phyloP scores from a whole-genome alignment of 2,888 invertebrate species.

The Micoletzkya japonica region DNA sequence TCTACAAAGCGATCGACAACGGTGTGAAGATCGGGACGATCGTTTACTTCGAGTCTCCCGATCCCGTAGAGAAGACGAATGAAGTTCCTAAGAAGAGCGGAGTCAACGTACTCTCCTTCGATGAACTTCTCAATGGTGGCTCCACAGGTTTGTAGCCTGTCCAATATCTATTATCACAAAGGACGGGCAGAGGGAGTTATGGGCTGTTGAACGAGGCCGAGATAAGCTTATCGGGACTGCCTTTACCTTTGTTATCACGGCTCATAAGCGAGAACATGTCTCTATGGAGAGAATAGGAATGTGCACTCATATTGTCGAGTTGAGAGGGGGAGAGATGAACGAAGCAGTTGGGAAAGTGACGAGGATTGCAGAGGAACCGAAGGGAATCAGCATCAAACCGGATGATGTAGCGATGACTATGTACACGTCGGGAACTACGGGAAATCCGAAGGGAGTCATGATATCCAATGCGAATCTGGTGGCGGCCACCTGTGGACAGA shows the following conservation, averaged over 20 bases:
- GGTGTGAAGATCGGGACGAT: slow-evolving; percentile 52
- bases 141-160: not conserved
- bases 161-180: not conserved
- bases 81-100: slow-evolving; percentile 4
- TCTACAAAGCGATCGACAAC: slow-evolving; percentile 50
- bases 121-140: slow-evolving; percentile 41
- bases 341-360: too few species aligned
- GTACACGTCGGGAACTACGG: slow-evolving; percentile 98
- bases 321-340: not conserved
- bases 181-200: not conserved
- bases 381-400: slow-evolving; percentile 70
- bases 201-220: too few species aligned
- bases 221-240: too few species aligned
- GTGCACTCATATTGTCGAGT: not conserved
- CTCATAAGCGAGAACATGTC: too few species aligned
- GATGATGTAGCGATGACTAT: slow-evolving; percentile 91
- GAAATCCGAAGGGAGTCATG: slow-evolving; percentile 68
- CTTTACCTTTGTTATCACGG: too few species aligned
- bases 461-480: slow-evolving; percentile 67
- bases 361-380: slow-evolving; percentile 32
- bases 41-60: slow-evolving; percentile 54
- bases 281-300: not conserved
- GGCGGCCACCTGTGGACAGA: slow-evolving; percentile 67
- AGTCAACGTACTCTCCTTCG: slow-evolving; percentile 45
- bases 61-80: slow-evolving; percentile 15